phyloP scores from a whole-genome alignment of 2,113 vertebrate species.

The Semicossyphus pulcher region DNA sequence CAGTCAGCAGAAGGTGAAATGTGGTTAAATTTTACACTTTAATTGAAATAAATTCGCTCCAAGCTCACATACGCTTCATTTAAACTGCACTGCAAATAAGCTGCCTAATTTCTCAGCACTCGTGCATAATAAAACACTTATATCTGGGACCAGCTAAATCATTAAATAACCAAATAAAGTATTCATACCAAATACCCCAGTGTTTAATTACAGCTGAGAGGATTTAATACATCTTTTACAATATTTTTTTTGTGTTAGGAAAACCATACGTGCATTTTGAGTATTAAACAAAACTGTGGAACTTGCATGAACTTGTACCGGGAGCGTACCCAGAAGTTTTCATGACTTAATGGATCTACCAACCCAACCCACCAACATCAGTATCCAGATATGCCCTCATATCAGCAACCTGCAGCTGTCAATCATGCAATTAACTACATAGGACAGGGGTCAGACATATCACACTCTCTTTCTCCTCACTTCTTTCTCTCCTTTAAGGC shows the following conservation, averaged over 20 bases:
- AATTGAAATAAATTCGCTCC: constrained; percentile 6
- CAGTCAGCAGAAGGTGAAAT: not conserved
- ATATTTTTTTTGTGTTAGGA: not conserved
- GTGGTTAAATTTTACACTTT: not conserved
- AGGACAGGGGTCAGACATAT: too few relatives aligned
- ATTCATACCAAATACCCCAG: not conserved
- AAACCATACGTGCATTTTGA: not conserved
- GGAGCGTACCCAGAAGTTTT: too few relatives aligned
- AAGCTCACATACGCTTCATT: not conserved
- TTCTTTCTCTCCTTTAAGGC: too few relatives aligned
- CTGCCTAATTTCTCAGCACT: not conserved
- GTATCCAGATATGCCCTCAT: too few relatives aligned
- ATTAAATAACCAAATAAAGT: constrained; percentile 4
- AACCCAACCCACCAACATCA: too few relatives aligned
- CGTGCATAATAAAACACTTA: not conserved
- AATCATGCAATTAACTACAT: too few relatives aligned
- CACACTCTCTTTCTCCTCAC: too few relatives aligned
- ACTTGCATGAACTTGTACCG: too few relatives aligned
- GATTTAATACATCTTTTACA: not conserved
- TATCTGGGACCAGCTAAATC: not conserved
- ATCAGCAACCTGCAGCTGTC: too few relatives aligned
- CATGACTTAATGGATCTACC: too few relatives aligned
- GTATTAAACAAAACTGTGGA: too few relatives aligned
- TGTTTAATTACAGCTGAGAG: not conserved
- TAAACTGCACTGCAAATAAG: not conserved